These are phyloP conservation scores for Gymnogyps californianus DNA, from an alignment of 2,113 vertebrate species.

Conservation along the genomic window DNA sequence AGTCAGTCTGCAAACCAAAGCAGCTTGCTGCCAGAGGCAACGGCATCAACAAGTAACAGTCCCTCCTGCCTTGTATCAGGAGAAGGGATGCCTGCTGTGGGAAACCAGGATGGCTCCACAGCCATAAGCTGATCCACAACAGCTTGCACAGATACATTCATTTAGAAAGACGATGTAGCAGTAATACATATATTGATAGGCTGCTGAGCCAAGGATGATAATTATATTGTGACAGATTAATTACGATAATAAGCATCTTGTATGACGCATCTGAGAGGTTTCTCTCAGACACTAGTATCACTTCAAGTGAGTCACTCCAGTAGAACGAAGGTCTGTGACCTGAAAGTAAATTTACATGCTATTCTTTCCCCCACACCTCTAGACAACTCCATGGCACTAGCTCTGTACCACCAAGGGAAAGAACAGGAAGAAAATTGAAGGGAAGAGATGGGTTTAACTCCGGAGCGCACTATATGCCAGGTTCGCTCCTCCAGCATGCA, in stretches of 20 bases:
- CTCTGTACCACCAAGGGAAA: not conserved
- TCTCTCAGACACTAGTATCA: not conserved
- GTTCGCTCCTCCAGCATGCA: not conserved
- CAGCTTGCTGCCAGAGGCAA: not conserved
- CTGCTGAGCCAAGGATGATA: not conserved
- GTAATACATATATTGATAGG: not conserved
- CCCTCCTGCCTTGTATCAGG: not conserved
- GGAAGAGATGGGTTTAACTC: not conserved
- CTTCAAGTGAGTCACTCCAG: constrained; percentile 22
- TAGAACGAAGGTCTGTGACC: not conserved
- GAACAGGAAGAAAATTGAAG: not conserved
- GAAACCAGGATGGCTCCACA: not conserved
- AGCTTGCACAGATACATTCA: not conserved
- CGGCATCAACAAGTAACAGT: not conserved
- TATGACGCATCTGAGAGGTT: not conserved
- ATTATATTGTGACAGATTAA: not conserved
- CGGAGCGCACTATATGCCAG: accelerated
- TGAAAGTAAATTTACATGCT: not conserved
- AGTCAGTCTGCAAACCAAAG: not conserved
- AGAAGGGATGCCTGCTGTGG: not conserved
- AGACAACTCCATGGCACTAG: not conserved
- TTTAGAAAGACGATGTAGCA: not conserved
- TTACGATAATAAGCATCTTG: not conserved
- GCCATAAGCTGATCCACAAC: not conserved
- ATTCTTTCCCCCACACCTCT: not conserved